Percentiles rank a stretch among this genome's conserved stretches.
These are phyloP conservation scores for Eulemur coronatus DNA, from an alignment of 2,797 vertebrate species.

Conservation along the genomic window DNA sequence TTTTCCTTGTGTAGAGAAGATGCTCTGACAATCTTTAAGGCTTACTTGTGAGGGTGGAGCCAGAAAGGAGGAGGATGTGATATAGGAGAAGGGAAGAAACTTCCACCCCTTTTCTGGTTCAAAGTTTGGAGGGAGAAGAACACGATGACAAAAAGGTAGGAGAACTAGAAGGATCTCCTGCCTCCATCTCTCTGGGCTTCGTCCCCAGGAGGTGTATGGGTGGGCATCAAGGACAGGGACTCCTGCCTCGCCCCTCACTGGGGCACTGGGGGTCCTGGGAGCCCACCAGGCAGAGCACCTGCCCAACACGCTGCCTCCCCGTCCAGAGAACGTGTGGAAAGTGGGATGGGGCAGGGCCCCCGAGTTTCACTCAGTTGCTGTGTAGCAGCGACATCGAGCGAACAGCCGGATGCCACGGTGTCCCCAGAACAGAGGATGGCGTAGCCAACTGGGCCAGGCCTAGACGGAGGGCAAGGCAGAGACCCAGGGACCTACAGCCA, in stretches of 20 bases:
- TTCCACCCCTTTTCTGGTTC: neutral
- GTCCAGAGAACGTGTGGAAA: neutral
- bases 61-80: neutral
- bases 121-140: neutral
- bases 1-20: neutral
- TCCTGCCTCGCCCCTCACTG: neutral
- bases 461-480: neutral
- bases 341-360: no score
- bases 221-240: neutral
- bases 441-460: neutral
- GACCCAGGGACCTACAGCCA: neutral
- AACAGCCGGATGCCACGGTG: fast-evolving
- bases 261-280: neutral
- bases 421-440: neutral
- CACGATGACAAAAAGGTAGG: neutral
- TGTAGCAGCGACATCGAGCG: neutral
- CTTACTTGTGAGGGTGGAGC: neutral
- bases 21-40: neutral
- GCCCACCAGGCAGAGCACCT: neutral
- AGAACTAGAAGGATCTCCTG: neutral
- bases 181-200: neutral
- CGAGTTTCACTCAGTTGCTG: fast-evolving
- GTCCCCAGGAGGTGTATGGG: neutral
- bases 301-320: neutral
- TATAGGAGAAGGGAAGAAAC: neutral